Evolutionary conservation across 2,113 vertebrate species (phyloP).

Genomic region (Motacilla tschutschensis): DNA sequence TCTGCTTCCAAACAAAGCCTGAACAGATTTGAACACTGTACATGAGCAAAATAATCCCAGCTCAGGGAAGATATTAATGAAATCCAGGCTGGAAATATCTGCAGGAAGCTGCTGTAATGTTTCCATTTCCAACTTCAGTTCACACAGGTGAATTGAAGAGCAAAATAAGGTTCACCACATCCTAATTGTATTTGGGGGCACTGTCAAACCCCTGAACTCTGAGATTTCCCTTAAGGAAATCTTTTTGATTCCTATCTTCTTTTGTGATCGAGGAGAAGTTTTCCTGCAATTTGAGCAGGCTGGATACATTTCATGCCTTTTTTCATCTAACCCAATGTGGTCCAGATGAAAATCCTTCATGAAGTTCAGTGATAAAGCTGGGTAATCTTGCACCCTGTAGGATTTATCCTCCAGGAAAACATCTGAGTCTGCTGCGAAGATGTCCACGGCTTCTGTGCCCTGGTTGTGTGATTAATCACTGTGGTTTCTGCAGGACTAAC

Average conservation of each 20-base stretch:
- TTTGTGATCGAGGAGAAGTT: neutral
- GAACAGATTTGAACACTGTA: neutral
- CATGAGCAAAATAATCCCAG: constrained; percentile 32
- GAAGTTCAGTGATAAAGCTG: neutral
- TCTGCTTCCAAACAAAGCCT: constrained; percentile 43
- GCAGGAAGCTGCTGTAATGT: constrained; percentile 6
- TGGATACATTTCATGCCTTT: neutral
- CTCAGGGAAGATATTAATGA: constrained; percentile 33
- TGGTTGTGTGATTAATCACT: neutral
- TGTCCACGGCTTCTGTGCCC: neutral
- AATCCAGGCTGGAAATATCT: constrained; percentile 22
- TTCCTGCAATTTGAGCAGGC: neutral
- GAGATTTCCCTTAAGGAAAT: constrained; percentile 33
- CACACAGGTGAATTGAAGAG: constrained; percentile 43
- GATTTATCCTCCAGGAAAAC: neutral
- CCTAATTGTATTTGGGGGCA: constrained; percentile 6
- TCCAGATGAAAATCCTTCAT: neutral
- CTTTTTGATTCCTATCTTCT: constrained; percentile 8
- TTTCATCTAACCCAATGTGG: neutral
- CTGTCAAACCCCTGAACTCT: neutral
- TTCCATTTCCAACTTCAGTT: constrained; percentile 16
- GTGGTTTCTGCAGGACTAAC: constrained; percentile 1
- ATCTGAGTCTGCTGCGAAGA: neutral
- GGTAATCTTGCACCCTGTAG: neutral
- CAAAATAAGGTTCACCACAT: constrained; percentile 26